phyloP scores from a whole-genome alignment of 1,140 invertebrate species.

The Triops longicaudatus region DNA sequence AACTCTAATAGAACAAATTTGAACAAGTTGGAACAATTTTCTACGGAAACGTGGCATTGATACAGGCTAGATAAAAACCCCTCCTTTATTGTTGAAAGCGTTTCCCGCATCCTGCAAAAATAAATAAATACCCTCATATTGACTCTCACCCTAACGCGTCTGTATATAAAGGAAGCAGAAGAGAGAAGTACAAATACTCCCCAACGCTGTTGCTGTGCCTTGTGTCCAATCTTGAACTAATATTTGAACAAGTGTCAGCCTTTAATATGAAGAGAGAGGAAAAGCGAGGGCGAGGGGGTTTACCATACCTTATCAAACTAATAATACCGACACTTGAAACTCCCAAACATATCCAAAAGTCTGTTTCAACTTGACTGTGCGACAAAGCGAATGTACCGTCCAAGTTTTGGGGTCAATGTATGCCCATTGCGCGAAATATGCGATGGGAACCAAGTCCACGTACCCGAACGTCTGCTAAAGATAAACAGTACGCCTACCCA shows the following conservation, averaged over 20 bases:
- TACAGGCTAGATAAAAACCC: background rate
- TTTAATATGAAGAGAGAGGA: background rate
- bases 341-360: background rate
- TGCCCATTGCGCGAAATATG: background rate
- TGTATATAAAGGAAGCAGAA: background rate
- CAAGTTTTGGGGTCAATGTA: background rate
- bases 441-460: background rate
- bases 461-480: background rate
- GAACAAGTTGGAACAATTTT: constrained; percentile 3
- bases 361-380: background rate
- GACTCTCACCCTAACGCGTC: background rate
- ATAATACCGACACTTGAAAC: background rate
- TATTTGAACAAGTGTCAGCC: constrained; percentile 15
- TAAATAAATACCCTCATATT: background rate
- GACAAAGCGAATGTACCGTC: background rate
- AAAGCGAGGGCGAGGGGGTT: background rate
- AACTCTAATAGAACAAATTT: background rate
- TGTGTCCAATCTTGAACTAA: constrained; percentile 1
- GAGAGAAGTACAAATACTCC: background rate
- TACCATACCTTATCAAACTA: background rate
- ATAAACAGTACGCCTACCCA: no score
- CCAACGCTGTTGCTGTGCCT: background rate
- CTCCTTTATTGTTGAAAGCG: background rate
- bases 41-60: background rate
- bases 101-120: background rate